phyloP scores from a whole-genome alignment of 1,140 invertebrate species.

The Dendrolimus punctatus region DNA sequence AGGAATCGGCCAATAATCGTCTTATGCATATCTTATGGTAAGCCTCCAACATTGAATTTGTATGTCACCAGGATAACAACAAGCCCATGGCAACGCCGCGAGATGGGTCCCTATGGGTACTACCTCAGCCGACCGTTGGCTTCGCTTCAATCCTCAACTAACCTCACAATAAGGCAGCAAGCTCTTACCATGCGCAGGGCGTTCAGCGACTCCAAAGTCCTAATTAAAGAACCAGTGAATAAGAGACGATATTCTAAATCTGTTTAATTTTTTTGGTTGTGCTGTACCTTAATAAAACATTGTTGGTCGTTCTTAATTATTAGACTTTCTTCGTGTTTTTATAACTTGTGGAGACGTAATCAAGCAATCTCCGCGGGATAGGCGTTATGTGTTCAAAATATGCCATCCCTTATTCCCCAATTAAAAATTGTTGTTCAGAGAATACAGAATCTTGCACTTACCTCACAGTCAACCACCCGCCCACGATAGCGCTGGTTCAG shows the following conservation, averaged over 20 bases:
- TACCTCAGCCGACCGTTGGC: conserved; percentile 49
- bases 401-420: no score
- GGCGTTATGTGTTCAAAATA: no score
- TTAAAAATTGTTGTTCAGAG: no score
- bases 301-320: not conserved
- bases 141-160: conserved; percentile 20
- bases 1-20: no score
- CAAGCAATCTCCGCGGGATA: no score
- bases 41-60: not conserved
- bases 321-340: no score
- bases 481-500: no score
- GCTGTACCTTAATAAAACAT: not conserved
- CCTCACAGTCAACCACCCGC: no score
- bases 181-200: conserved; percentile 28
- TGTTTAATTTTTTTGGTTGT: conserved; percentile 23
- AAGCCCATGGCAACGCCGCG: conserved; percentile 51
- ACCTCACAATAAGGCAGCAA: conserved; percentile 15
- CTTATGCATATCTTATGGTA: no score
- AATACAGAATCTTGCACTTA: no score
- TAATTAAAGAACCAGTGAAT: conserved; percentile 38
- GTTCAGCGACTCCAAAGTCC: conserved; percentile 46
- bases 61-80: conserved; percentile 34
- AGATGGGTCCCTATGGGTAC: conserved; percentile 61
- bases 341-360: no score
- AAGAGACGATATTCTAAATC: conserved; percentile 55